These are phyloP conservation scores for Neuroterus valhalla DNA, from an alignment of 1,140 invertebrate species.

Conservation along the genomic window DNA sequence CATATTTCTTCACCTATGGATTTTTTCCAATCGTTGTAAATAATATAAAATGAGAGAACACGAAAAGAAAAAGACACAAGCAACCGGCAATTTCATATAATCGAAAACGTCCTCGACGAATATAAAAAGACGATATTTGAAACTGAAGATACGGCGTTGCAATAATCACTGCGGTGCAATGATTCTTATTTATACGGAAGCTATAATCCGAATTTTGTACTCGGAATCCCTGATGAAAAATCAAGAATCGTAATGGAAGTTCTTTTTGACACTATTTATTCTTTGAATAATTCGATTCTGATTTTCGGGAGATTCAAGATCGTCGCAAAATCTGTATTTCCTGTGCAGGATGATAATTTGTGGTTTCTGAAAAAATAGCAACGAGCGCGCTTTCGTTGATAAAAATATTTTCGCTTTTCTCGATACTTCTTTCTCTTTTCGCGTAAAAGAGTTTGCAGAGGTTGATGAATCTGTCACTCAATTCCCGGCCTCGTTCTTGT, in stretches of 20 bases:
- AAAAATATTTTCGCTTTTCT: background rate
- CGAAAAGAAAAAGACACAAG: background rate
- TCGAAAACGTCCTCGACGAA: slow-evolving; percentile 21
- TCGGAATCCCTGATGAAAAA: background rate
- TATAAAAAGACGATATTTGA: background rate
- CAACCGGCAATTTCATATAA: too few species aligned
- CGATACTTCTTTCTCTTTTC: background rate
- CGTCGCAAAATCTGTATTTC: background rate
- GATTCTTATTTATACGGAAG: slow-evolving; percentile 3
- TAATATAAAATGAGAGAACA: background rate
- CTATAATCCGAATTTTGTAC: background rate
- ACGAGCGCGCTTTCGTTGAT: background rate
- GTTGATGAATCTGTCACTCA: background rate
- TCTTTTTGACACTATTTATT: background rate
- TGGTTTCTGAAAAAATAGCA: background rate
- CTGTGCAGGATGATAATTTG: slow-evolving; percentile 17
- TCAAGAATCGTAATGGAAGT: background rate
- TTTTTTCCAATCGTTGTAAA: background rate
- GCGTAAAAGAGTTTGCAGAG: background rate
- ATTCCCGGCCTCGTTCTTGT: background rate
- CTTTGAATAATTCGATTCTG: background rate
- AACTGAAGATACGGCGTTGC: slow-evolving; percentile 1
- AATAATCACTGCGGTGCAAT: slow-evolving; percentile 27
- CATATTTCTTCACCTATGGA: background rate
- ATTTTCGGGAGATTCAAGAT: background rate